These are phyloP conservation scores for Lithophane socia DNA, from an alignment of 2,888 invertebrate species.

Conservation along the genomic window DNA sequence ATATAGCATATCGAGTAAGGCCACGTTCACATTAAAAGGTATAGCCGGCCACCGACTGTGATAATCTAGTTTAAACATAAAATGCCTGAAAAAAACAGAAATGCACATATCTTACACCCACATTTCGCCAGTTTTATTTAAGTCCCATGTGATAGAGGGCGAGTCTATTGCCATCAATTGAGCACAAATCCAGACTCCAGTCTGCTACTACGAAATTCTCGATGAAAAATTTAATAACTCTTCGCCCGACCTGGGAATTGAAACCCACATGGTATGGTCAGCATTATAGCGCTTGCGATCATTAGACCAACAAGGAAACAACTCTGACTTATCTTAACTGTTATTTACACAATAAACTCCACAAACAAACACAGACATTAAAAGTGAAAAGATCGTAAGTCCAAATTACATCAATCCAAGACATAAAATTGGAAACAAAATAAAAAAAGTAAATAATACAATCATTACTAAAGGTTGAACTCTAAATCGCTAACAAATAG, in stretches of 20 bases:
- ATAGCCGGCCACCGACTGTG: neutral
- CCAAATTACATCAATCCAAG: slow-evolving; percentile 38
- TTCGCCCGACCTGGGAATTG: too few relatives aligned
- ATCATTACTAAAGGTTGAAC: slow-evolving; percentile 51
- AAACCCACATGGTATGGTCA: too few relatives aligned
- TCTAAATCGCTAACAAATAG: slow-evolving; percentile 64
- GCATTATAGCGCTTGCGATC: too few relatives aligned
- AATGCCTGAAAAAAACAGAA: too few relatives aligned
- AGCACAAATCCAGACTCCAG: too few relatives aligned
- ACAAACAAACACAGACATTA: slow-evolving; percentile 5
- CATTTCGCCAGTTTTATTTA: too few relatives aligned
- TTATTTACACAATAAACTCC: neutral
- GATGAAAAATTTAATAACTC: too few relatives aligned
- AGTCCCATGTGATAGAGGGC: too few relatives aligned
- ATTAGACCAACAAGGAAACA: neutral
- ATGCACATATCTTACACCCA: too few relatives aligned
- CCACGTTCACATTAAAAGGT: neutral
- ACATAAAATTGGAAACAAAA: slow-evolving; percentile 49
- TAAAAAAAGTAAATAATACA: slow-evolving; percentile 58
- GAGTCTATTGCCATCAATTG: too few relatives aligned
- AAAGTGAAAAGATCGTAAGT: slow-evolving; percentile 27
- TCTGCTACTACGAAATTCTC: too few relatives aligned
- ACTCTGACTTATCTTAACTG: neutral
- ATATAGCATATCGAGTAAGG: neutral
- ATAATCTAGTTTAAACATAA: neutral